phyloP scores from a whole-genome alignment of 2,888 invertebrate genomes.

The Lycia hirtaria region DNA sequence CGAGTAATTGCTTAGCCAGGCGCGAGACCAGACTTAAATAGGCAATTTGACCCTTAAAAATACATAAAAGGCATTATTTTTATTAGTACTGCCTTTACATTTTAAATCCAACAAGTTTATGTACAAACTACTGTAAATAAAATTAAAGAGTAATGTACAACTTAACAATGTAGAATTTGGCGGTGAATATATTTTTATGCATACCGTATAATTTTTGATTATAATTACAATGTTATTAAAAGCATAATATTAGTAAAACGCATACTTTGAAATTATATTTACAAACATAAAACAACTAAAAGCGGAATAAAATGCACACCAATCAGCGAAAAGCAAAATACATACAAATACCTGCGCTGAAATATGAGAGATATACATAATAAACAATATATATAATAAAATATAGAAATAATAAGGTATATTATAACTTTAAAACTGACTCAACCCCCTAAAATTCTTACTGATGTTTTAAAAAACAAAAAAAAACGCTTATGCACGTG shows the following conservation, averaged over 20 bases:
- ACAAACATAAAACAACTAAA: conserved; percentile 43
- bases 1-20: too few relatives aligned
- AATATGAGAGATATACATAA: conserved; percentile 24
- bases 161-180: too few relatives aligned
- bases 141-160: too few relatives aligned
- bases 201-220: neutral
- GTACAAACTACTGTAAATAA: too few relatives aligned
- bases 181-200: too few relatives aligned
- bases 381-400: conserved; percentile 15
- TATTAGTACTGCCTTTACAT: too few relatives aligned
- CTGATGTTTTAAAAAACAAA: too few relatives aligned
- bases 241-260: conserved; percentile 22
- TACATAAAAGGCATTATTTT: too few relatives aligned
- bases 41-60: too few relatives aligned
- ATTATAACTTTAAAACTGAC: neutral
- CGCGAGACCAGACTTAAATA: too few relatives aligned
- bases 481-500: too few relatives aligned
- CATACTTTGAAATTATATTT: conserved; percentile 30
- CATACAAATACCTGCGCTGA: conserved; percentile 41
- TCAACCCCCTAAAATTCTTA: neutral
- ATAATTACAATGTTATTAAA: conserved; percentile 11
- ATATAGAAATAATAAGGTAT: conserved; percentile 8
- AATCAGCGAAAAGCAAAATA: conserved; percentile 31
- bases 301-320: conserved; percentile 38
- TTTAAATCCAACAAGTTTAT: too few relatives aligned